Evolutionary conservation across 2,888 invertebrate genomes (phyloP).

Genomic region (Agriopis aurantiaria): DNA sequence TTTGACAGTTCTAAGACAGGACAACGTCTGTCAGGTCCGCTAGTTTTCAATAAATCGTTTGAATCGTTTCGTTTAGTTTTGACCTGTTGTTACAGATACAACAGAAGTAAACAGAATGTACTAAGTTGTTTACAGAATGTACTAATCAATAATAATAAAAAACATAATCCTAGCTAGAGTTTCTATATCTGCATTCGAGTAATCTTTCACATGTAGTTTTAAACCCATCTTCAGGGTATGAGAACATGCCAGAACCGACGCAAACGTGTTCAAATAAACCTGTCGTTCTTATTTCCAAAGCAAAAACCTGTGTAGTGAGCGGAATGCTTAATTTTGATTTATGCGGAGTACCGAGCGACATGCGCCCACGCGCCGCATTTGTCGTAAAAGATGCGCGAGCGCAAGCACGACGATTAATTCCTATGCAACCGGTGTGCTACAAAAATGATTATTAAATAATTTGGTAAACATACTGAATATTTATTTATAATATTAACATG

Average conservation of each 20-base stretch:
- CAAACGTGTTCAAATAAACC: conserved; percentile 31
- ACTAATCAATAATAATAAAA: no score
- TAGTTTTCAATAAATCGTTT: no score
- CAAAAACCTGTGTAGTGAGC: conserved; percentile 48
- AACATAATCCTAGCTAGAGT: no score
- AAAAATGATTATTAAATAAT: neutral
- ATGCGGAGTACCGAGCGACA: conserved; percentile 62
- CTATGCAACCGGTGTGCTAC: conserved; percentile 17
- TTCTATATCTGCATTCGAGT: neutral
- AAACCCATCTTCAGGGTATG: neutral
- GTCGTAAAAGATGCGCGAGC: conserved; percentile 41
- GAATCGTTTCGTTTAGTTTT: no score
- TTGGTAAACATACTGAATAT: neutral
- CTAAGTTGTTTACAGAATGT: no score
- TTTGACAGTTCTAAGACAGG: no score
- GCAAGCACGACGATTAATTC: conserved; percentile 27
- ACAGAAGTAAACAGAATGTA: no score
- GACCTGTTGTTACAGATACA: no score
- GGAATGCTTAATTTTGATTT: conserved; percentile 71
- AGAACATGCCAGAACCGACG: conserved; percentile 16
- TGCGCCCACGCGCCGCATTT: conserved; percentile 64
- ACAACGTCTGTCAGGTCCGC: no score
- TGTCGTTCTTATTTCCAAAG: conserved; percentile 46
- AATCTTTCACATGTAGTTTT: neutral
- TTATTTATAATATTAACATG: neutral